Conservation (phyloP, 2,888 invertebrate species). For the Dexiosoma caninum region DNA sequence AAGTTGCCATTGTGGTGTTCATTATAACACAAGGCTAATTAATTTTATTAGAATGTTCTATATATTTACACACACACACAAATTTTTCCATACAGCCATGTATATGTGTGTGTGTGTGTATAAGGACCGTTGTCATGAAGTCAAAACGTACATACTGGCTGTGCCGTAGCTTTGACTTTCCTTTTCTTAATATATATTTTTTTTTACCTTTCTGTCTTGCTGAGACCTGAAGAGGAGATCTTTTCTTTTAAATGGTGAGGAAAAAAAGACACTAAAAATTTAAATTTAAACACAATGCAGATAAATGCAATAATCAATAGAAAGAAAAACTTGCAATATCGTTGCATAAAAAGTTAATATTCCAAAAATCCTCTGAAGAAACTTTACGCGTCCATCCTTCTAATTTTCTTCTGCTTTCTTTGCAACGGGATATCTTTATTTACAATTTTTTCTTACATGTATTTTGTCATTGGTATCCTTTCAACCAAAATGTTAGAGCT, state of each 20-base stretch:
- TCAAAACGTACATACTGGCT: not conserved
- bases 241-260: not conserved
- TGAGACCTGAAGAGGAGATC: not conserved
- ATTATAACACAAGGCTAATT: conserved; percentile 73
- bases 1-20: conserved; percentile 64
- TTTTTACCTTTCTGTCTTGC: not conserved
- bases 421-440: too few species aligned
- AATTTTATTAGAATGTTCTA: conserved; percentile 69
- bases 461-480: too few species aligned
- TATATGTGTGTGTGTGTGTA: too few species aligned
- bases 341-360: not conserved
- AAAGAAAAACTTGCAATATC: not conserved
- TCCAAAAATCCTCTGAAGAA: not conserved
- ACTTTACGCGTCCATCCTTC: too few species aligned
- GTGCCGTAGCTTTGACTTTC: not conserved
- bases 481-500: too few species aligned
- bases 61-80: too few species aligned
- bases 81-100: too few species aligned
- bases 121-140: not conserved
- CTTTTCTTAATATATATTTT: too few species aligned
- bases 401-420: too few species aligned
- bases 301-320: conserved; percentile 42
- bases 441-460: too few species aligned
- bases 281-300: conserved; percentile 48
- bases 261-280: conserved; percentile 21